Evolutionary conservation across 2,797 vertebrate species (phyloP).

Genomic region (Brachyrhaphis roseni): DNA sequence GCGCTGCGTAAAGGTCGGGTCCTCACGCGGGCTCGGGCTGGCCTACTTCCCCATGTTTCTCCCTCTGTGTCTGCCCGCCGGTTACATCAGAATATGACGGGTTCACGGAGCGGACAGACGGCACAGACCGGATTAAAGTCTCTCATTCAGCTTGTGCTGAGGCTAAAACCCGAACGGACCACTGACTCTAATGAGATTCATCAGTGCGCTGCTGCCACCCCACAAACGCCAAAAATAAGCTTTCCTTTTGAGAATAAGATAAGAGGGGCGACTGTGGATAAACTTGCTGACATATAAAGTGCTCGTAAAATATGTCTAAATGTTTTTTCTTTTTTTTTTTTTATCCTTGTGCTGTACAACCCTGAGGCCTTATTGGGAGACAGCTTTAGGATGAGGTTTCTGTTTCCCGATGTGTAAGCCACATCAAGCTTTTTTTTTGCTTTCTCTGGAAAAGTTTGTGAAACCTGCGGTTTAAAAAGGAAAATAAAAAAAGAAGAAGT

Average conservation of each 20-base stretch:
- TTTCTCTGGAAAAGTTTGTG: neutral
- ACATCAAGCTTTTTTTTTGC: neutral
- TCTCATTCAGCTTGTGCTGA: constrained; percentile 42
- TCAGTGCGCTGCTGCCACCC: constrained; percentile 7
- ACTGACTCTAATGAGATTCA: constrained; percentile 18
- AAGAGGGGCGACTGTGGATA: constrained; percentile 3
- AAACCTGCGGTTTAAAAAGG: neutral
- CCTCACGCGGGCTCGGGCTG: constrained; percentile 50
- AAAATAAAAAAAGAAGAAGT: neutral
- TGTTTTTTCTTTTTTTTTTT: neutral
- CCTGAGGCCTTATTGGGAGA: neutral
- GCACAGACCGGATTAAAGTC: constrained; percentile 62
- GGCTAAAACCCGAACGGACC: constrained; percentile 35
- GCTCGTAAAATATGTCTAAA: neutral
- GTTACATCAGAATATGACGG: constrained; percentile 65
- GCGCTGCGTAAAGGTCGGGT: constrained; percentile 57
- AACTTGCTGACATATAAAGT: constrained; percentile 12
- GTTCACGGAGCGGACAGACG: constrained; percentile 71
- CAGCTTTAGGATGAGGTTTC: neutral
- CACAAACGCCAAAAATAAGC: constrained; percentile 17
- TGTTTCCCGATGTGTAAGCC: neutral
- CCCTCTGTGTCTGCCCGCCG: constrained; percentile 59
- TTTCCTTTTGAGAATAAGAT: neutral
- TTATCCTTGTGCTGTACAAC: neutral
- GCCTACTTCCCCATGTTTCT: constrained; percentile 63